phyloP scores from a whole-genome alignment of 2,888 invertebrate genomes.

The Hofmannophila pseudospretella region DNA sequence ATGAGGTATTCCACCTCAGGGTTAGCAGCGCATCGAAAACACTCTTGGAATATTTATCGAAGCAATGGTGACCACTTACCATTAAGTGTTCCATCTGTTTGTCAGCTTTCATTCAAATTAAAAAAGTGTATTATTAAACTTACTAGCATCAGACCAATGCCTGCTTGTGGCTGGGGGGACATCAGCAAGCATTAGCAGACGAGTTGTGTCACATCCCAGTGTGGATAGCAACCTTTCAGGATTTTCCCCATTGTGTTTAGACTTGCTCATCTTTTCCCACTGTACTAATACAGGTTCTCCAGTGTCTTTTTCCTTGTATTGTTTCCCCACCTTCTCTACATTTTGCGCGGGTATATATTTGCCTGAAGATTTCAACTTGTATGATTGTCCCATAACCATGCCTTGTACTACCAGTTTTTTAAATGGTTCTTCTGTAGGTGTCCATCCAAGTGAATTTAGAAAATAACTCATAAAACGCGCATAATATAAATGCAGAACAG shows the following conservation, averaged over 20 bases:
- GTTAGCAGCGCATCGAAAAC: no score
- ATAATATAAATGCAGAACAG: slow-evolving; percentile 96
- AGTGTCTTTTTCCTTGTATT: slow-evolving; percentile 79
- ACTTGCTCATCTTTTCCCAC: slow-evolving; percentile 99
- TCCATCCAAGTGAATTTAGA: slow-evolving; percentile 86
- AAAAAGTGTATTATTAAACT: slow-evolving; percentile 24
- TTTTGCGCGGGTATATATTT: slow-evolving; percentile 85
- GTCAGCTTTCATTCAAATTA: neutral
- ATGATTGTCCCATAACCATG: slow-evolving; percentile 94
- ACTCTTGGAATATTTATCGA: no score
- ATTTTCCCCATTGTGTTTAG: slow-evolving; percentile 97
- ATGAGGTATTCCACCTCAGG: no score
- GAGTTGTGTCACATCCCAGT: slow-evolving; percentile 93
- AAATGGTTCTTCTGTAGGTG: slow-evolving; percentile 92
- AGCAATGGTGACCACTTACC: no score
- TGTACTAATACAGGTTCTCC: slow-evolving; percentile 82
- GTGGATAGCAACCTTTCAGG: slow-evolving; percentile 87
- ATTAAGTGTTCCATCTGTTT: no score
- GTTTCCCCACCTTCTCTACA: slow-evolving; percentile 79
- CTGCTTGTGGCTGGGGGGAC: slow-evolving; percentile 93
- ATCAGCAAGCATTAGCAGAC: slow-evolving; percentile 92
- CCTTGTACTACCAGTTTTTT: slow-evolving; percentile 94
- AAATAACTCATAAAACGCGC: slow-evolving; percentile 97
- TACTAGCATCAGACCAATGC: slow-evolving; percentile 93
- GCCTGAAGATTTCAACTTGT: slow-evolving; percentile 84